Evolutionary conservation across 2,113 vertebrate genomes (phyloP).

Genomic region (Corythoichthys haematopterus): DNA sequence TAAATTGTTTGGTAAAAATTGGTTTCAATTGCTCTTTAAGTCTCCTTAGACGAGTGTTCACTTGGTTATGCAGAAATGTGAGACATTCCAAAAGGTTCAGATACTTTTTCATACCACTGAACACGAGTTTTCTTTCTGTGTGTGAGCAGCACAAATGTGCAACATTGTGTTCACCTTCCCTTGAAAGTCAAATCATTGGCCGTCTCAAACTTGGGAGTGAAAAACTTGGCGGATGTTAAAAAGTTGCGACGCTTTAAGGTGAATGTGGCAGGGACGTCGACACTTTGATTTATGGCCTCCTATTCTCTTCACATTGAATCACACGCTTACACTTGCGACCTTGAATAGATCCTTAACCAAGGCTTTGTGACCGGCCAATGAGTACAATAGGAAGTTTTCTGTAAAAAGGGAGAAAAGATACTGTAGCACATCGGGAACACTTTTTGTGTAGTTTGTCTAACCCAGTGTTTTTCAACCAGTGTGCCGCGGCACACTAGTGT

Average conservation of each 20-base stretch:
- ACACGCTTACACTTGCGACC: neutral
- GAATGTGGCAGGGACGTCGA: neutral
- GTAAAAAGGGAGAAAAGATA: neutral
- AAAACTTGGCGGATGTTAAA: neutral
- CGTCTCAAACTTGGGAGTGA: neutral
- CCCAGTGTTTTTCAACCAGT: too few relatives aligned
- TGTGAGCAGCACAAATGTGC: neutral
- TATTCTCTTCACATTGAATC: neutral
- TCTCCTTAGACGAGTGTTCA: too few relatives aligned
- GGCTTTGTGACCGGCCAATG: neutral
- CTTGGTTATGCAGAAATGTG: too few relatives aligned
- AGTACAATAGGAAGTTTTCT: neutral
- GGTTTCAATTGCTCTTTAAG: too few relatives aligned
- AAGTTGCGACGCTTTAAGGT: neutral
- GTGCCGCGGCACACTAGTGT: too few relatives aligned
- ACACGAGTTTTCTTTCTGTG: neutral
- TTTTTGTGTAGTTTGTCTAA: neutral
- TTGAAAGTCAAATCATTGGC: neutral
- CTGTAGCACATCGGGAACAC: too few relatives aligned
- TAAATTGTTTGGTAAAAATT: too few relatives aligned
- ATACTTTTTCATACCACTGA: too few relatives aligned
- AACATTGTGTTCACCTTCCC: neutral
- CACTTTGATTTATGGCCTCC: constrained; percentile 2
- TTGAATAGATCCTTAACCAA: neutral
- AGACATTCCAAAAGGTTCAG: too few relatives aligned